phyloP scores from a whole-genome alignment of 2,113 vertebrate species.

The Bombycilla garrulus region DNA sequence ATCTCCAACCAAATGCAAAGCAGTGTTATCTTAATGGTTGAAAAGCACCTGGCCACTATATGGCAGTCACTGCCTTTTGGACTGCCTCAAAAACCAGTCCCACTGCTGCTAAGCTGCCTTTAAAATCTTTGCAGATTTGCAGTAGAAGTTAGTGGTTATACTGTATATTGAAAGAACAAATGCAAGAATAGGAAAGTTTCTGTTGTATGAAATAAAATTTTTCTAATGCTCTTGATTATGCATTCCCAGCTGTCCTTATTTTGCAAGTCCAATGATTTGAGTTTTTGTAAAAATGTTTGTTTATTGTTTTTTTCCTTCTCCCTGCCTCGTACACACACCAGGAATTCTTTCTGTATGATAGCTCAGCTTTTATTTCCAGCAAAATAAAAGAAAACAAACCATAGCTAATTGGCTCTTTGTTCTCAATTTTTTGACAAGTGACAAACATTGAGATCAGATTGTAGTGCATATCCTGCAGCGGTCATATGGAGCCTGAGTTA shows the following conservation, averaged over 20 bases:
- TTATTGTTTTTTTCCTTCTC: not conserved
- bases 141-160: not conserved
- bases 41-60: not conserved
- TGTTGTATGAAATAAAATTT: not conserved
- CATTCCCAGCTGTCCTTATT: slow-evolving; percentile 64
- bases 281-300: slow-evolving; percentile 46
- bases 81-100: not conserved
- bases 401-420: slow-evolving; percentile 58
- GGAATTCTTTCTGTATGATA: slow-evolving; percentile 39
- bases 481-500: slow-evolving; percentile 14
- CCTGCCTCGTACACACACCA: not conserved
- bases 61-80: not conserved
- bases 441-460: slow-evolving; percentile 56
- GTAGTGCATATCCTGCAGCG: slow-evolving; percentile 36
- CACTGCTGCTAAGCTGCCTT: not conserved
- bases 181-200: not conserved
- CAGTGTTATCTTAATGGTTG: not conserved
- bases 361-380: slow-evolving; percentile 63
- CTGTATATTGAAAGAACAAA: not conserved
- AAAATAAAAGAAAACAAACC: slow-evolving; percentile 63
- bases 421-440: slow-evolving; percentile 64
- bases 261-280: slow-evolving; percentile 52
- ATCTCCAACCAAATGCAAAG: not conserved
- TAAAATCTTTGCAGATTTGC: not conserved
- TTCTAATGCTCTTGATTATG: slow-evolving; percentile 49